Conservation (phyloP, 1,140 invertebrate species). For the Brachionus koreanus region DNA sequence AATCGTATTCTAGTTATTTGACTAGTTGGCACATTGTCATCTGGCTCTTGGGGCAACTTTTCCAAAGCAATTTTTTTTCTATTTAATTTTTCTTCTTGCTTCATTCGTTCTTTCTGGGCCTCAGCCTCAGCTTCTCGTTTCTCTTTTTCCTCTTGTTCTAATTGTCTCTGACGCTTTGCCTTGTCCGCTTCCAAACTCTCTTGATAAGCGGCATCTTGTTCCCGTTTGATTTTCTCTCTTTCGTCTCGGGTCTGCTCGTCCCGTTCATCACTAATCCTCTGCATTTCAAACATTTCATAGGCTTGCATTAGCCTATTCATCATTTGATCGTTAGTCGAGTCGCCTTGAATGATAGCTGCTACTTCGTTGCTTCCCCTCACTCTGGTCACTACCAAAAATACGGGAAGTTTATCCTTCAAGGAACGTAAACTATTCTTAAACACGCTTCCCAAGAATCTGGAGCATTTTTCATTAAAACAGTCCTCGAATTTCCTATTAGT, state of each 20-base stretch:
- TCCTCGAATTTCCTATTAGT: constrained; percentile 64
- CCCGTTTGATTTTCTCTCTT: constrained; percentile 78
- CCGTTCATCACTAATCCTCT: background rate
- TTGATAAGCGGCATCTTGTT: constrained; percentile 88
- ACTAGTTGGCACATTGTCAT: constrained; percentile 64
- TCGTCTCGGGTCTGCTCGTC: constrained; percentile 71
- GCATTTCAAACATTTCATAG: constrained; percentile 44
- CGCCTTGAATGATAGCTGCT: constrained; percentile 36
- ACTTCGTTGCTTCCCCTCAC: constrained; percentile 36
- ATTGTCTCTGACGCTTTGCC: constrained; percentile 58
- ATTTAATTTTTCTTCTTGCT: constrained; percentile 44
- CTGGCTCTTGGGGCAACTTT: constrained; percentile 57
- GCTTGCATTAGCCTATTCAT: constrained; percentile 35
- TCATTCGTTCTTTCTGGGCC: constrained; percentile 4
- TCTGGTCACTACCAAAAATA: constrained; percentile 31
- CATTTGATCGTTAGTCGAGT: constrained; percentile 25
- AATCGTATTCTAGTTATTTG: constrained; percentile 67
- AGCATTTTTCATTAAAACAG: constrained; percentile 7
- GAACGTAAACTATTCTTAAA: background rate
- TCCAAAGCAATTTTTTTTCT: background rate
- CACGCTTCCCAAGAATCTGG: constrained; percentile 10
- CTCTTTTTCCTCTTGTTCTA: constrained; percentile 34
- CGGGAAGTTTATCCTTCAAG: background rate
- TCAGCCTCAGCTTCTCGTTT: background rate
- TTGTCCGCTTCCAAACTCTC: constrained; percentile 81